A percentile compares a stretch with the other conserved stretches of the same genome.
Conservation (phyloP, 1,140 invertebrate species). For the Conus betulinus region DNA sequence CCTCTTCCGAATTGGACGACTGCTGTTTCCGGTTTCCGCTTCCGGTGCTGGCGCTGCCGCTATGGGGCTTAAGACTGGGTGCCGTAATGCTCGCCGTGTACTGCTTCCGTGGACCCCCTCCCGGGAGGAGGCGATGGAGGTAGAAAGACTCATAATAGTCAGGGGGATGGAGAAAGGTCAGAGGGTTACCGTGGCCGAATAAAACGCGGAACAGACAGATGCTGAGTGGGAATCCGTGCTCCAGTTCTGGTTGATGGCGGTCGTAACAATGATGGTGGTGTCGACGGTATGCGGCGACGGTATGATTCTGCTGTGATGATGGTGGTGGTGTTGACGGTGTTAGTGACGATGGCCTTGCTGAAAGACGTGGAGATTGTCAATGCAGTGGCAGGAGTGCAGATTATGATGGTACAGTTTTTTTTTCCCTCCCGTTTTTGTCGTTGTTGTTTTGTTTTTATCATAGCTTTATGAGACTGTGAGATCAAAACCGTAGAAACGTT, state of each 20-base stretch:
- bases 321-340: too few relatives aligned
- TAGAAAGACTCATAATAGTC: not conserved
- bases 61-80: not conserved
- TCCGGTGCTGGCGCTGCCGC: not conserved
- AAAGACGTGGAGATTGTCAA: too few relatives aligned
- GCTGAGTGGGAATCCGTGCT: not conserved
- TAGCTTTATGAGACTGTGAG: too few relatives aligned
- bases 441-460: too few relatives aligned
- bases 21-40: not conserved
- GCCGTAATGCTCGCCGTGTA: not conserved
- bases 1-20: constrained; percentile 8
- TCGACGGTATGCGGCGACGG: too few relatives aligned
- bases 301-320: too few relatives aligned
- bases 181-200: too few relatives aligned
- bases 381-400: too few relatives aligned
- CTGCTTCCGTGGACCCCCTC: not conserved
- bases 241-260: not conserved
- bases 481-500: too few relatives aligned
- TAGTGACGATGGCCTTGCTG: too few relatives aligned
- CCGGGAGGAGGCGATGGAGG: not conserved
- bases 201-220: not conserved
- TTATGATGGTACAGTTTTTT: too few relatives aligned
- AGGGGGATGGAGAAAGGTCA: not conserved
- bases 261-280: not conserved
- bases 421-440: too few relatives aligned